A percentile compares a stretch with the other conserved stretches of the same genome.
phyloP scores from a whole-genome alignment of 2,113 vertebrate genomes.

The Zapornia atra region DNA sequence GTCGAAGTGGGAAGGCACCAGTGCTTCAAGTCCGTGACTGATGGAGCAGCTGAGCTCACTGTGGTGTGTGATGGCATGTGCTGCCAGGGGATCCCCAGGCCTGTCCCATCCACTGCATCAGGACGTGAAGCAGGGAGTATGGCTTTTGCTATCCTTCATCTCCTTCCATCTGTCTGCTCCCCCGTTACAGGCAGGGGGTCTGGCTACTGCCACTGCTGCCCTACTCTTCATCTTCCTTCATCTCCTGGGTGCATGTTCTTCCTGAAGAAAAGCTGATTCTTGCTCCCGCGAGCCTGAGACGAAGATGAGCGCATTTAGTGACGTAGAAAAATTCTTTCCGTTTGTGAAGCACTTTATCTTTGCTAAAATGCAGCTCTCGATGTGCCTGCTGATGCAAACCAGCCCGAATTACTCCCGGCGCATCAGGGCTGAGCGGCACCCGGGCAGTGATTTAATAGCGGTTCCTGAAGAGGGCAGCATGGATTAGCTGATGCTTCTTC shows the following conservation, averaged over 20 bases:
- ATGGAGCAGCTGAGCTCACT: neutral
- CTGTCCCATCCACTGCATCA: neutral
- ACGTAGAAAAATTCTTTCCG: neutral
- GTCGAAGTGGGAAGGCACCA: rapidly evolving
- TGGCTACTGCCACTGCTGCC: neutral
- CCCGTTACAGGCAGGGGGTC: neutral
- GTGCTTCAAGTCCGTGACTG: neutral
- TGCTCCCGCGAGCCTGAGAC: neutral
- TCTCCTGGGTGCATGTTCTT: neutral
- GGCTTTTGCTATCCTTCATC: neutral
- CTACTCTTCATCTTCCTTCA: neutral
- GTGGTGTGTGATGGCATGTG: neutral
- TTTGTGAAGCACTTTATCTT: neutral
- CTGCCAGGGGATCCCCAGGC: rapidly evolving
- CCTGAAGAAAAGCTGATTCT: neutral
- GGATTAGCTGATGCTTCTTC: neutral
- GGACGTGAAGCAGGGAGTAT: neutral
- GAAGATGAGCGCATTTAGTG: rapidly evolving
- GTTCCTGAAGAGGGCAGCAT: conserved; percentile 63
- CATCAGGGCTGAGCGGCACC: neutral
- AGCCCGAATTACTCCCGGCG: neutral
- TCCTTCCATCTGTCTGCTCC: neutral
- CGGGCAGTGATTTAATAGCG: neutral
- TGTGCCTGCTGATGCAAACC: neutral
- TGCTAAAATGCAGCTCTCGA: neutral